Percentiles rank a stretch among this genome's conserved stretches.
phyloP scores from a whole-genome alignment of 2,797 vertebrate genomes.

The Pachyuromys duprasi region DNA sequence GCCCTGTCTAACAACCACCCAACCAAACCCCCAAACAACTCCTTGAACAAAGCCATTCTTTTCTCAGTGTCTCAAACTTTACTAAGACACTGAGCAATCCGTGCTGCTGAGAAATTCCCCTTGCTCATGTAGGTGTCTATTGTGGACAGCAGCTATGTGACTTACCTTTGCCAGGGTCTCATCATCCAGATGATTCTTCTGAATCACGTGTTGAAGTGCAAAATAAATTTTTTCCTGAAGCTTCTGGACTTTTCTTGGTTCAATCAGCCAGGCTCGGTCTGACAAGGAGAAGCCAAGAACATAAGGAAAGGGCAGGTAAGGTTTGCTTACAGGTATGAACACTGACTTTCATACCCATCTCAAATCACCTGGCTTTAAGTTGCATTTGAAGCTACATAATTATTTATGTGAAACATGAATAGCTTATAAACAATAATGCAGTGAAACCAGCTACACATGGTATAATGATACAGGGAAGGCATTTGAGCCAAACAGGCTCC shows the following conservation, averaged over 20 bases:
- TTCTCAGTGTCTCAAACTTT: background rate
- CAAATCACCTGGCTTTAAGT: background rate
- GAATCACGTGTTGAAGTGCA: conserved; percentile 99
- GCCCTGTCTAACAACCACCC: background rate
- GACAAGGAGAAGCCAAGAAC: conserved; percentile 60
- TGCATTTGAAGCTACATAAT: conserved; percentile 14
- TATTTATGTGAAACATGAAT: conserved; percentile 24
- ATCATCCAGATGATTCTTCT: conserved; percentile 99
- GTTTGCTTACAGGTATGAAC: background rate
- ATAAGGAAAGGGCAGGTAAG: background rate
- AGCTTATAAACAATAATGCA: conserved; percentile 20
- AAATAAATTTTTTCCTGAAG: conserved; percentile 99
- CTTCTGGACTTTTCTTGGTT: conserved; percentile 98
- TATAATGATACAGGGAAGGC: background rate
- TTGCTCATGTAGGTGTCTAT: background rate
- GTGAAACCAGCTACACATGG: background rate
- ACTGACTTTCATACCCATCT: background rate
- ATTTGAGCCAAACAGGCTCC: background rate
- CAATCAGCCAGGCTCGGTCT: conserved; percentile 99
- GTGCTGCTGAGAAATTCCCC: background rate
- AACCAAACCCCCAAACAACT: background rate
- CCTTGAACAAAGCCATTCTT: background rate
- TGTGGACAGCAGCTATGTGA: background rate
- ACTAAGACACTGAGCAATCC: background rate
- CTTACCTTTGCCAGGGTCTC: conserved; percentile 97